phyloP scores from a whole-genome alignment of 2,888 invertebrate genomes.

The Oscheius sp. region DNA sequence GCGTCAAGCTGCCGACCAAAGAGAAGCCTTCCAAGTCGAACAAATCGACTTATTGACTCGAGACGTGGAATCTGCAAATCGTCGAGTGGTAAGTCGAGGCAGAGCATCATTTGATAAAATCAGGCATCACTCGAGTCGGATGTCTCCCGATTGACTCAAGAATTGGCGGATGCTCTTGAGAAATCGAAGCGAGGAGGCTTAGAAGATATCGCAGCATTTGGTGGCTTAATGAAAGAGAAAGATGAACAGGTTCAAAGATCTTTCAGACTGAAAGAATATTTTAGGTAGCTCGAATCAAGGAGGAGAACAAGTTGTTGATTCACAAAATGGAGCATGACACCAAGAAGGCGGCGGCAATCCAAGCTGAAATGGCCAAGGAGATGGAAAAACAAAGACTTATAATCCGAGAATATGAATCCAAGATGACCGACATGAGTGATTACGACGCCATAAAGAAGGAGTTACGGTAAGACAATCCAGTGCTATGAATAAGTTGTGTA shows the following conservation, averaged over 20 bases:
- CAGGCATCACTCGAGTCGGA: slow-evolving; percentile 43
- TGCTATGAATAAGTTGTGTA: slow-evolving; percentile 19
- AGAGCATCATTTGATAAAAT: slow-evolving; percentile 2
- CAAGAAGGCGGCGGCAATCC: slow-evolving; percentile 83
- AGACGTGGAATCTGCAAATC: slow-evolving; percentile 74
- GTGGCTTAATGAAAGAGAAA: slow-evolving; percentile 50
- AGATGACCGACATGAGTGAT: slow-evolving; percentile 74
- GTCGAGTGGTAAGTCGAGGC: slow-evolving; percentile 68
- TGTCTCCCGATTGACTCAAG: slow-evolving; percentile 16
- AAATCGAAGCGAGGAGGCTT: slow-evolving; percentile 30
- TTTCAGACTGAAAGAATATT: background rate
- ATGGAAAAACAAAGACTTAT: slow-evolving; percentile 9
- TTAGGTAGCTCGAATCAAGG: slow-evolving; percentile 74
- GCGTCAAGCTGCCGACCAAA: slow-evolving; percentile 39
- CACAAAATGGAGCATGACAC: slow-evolving; percentile 24
- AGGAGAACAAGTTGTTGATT: slow-evolving; percentile 30
- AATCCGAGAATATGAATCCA: slow-evolving; percentile 17
- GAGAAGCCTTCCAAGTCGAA: slow-evolving; percentile 69
- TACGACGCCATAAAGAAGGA: slow-evolving; percentile 92
- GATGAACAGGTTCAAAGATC: slow-evolving; percentile 45
- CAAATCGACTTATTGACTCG: slow-evolving; percentile 74
- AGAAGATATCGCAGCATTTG: slow-evolving; percentile 55
- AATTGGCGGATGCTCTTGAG: slow-evolving; percentile 32
- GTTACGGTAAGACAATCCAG: slow-evolving; percentile 74
- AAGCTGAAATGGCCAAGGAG: slow-evolving; percentile 69